Base-by-base conservation (phyloP, 2,113 vertebrate genomes). In the Carlito syrichta region DNA sequence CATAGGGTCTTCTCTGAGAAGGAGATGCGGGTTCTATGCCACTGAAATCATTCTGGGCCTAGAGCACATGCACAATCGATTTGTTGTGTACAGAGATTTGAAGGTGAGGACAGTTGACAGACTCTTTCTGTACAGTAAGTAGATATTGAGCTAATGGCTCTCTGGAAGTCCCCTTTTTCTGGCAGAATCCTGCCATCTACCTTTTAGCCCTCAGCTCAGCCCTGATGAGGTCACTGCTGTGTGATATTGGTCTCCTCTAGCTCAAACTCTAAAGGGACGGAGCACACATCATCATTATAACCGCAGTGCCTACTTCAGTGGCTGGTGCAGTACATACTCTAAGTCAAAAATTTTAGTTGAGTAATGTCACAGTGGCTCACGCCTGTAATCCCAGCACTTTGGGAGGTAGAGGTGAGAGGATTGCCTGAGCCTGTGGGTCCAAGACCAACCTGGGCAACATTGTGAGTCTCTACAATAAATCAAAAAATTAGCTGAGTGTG, bases 21-120 rank as follows among this genome's bases (percentile, higher is more conserved):
- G 94, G 99, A 99, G 97, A 99, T 99, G 99, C 99, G 99, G 20
- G n/a, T 99, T 99, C 98, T 99, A 99, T 54, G 99, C 99, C 48
- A 99, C 99, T 2, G 99, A 99, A 96, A 99, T 99, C 98, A 99
- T 99, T 98, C 98, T 99, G 96, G 99, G 99, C 9, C 99, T 99
- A 87, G 99, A 99, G 48, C 99, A 99, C 98, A 99, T 99, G 99
- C 99, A 99, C 98, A 99, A 98, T 95, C 99, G 99, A 83, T 99
- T 99, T 19, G 99, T 99, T 0, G 99, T 99, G 45, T 99, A 99
- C 98, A 98, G 99, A 97, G 99, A 99, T 98, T 98, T 99, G 86
- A 99, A 99, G 99, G 99, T 99, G 97, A 98, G 73, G 1, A 0
- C 0, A 8, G 1, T 48, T 23, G 1, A 0, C 0, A 0, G 81